Evolutionary conservation across 2,113 vertebrate genomes (phyloP).

Genomic region (Cromileptes altivelis): DNA sequence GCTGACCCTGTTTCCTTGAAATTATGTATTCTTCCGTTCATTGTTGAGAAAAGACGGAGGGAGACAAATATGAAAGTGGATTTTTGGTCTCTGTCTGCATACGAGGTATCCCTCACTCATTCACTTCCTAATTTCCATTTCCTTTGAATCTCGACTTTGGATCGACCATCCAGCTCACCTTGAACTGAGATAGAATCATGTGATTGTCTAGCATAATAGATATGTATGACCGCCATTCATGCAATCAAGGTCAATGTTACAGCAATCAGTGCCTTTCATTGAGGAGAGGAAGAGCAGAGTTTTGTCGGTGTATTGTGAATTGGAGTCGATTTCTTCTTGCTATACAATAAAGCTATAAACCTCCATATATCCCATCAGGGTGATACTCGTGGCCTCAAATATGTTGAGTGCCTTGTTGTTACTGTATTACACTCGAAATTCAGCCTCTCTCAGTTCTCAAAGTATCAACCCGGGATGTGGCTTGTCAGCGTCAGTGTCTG

Average conservation of each 20-base stretch:
- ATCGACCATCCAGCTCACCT: conserved; percentile 15
- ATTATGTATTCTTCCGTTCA: not conserved
- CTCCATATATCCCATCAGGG: not conserved
- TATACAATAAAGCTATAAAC: not conserved
- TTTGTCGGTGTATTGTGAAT: not conserved
- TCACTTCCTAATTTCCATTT: conserved; percentile 3
- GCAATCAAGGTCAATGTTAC: conserved; percentile 1
- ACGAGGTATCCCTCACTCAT: not conserved
- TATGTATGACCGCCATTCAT: not conserved
- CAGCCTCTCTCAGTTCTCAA: conserved; percentile 2
- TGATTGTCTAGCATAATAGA: conserved; percentile 4
- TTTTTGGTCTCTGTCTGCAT: conserved; percentile 1
- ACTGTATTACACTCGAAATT: not conserved
- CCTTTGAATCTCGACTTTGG: conserved; percentile 12
- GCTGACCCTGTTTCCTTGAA: conserved; percentile 13
- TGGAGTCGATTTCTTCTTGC: not conserved
- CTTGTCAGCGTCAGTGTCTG: conserved; percentile 31
- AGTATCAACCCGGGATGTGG: conserved; percentile 17
- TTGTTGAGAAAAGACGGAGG: not conserved
- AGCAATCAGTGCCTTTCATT: not conserved
- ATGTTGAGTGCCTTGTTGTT: not conserved
- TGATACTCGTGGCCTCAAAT: not conserved
- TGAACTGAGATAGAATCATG: conserved; percentile 19
- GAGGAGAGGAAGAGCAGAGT: not conserved
- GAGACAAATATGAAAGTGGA: not conserved